Percentiles rank a stretch among this genome's conserved stretches.
phyloP scores from a whole-genome alignment of 2,113 vertebrate genomes.

The Panthera tigris region DNA sequence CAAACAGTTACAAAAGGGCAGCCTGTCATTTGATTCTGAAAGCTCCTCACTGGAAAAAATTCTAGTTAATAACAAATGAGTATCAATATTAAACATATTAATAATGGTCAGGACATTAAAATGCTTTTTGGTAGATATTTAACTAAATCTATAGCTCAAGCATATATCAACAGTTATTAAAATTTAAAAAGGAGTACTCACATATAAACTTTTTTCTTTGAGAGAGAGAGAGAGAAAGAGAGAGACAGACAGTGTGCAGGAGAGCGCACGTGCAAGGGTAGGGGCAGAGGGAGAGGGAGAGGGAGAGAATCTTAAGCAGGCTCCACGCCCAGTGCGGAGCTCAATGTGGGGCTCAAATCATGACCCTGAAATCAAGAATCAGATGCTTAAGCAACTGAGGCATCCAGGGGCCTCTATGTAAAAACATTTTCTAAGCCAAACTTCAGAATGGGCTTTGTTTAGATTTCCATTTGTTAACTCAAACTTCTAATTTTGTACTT shows the following conservation, averaged over 20 bases:
- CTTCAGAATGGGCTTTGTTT: constrained; percentile 1
- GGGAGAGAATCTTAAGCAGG: too few species aligned
- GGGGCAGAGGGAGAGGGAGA: too few species aligned
- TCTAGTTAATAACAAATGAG: neutral
- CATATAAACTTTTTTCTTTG: neutral
- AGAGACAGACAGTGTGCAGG: too few species aligned
- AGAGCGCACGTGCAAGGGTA: too few species aligned
- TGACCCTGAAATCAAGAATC: too few species aligned
- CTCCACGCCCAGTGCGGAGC: too few species aligned
- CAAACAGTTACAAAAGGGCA: neutral
- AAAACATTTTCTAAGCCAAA: constrained; percentile 1
- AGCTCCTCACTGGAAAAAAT: constrained; percentile 13
- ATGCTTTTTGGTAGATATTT: neutral
- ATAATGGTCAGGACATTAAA: neutral
- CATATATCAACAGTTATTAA: neutral
- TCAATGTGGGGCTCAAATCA: too few species aligned
- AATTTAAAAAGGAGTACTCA: neutral
- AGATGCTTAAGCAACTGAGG: too few species aligned
- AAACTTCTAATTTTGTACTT: neutral
- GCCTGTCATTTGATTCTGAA: neutral
- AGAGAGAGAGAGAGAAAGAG: too few species aligned
- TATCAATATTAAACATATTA: neutral
- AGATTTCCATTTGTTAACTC: constrained; percentile 24
- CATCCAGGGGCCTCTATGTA: neutral
- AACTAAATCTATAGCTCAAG: neutral